A percentile compares a stretch with the other conserved stretches of the same genome.
Conservation (phyloP, 2,797 vertebrate genomes). For the Phoxinus dragarum region DNA sequence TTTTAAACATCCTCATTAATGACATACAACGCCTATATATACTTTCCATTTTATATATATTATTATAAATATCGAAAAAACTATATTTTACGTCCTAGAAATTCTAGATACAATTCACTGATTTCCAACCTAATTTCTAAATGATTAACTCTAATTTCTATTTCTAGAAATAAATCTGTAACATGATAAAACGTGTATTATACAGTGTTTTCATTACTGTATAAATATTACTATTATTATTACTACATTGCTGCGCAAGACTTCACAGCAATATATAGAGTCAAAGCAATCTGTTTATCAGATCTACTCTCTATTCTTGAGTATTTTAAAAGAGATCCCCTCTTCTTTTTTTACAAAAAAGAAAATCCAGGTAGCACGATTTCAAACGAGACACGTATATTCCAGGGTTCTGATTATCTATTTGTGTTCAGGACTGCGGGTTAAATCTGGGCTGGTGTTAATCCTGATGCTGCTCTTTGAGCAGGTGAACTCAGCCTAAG, state of each 20-base stretch:
- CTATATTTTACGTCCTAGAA: not conserved
- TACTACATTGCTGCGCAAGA: not conserved
- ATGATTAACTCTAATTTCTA: not conserved
- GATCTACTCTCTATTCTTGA: not conserved
- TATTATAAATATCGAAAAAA: not conserved
- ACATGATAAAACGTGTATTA: not conserved
- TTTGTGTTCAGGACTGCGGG: slow-evolving; percentile 60
- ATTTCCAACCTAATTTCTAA: not conserved
- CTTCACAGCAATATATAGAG: not conserved
- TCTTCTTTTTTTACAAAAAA: not conserved
- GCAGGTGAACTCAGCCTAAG: slow-evolving; percentile 84
- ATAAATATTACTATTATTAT: not conserved
- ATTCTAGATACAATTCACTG: too few relatives aligned
- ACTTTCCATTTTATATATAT: not conserved
- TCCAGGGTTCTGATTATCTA: slow-evolving; percentile 32
- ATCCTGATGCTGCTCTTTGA: slow-evolving; percentile 77
- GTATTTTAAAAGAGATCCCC: not conserved
- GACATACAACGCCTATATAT: not conserved
- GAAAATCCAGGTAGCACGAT: not conserved
- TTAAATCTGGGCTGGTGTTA: slow-evolving; percentile 75
- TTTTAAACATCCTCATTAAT: not conserved
- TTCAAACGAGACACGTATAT: slow-evolving; percentile 1
- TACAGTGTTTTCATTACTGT: not conserved
- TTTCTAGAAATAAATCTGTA: not conserved
- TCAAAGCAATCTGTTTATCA: not conserved